Conservation (phyloP, 2,797 vertebrate species). For the Epinephelus coioides region DNA sequence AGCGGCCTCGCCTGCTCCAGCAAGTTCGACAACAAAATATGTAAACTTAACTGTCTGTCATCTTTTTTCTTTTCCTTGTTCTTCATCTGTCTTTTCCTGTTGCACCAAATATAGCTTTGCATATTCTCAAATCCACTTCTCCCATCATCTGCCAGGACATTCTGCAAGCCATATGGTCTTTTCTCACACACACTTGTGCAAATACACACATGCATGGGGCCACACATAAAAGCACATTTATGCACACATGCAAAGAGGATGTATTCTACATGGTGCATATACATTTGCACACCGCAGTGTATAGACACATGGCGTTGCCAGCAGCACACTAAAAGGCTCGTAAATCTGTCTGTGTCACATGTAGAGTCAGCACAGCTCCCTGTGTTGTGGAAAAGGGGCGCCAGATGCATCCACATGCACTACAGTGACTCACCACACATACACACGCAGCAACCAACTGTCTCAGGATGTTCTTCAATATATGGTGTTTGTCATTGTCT, state of each 20-base stretch:
- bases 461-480: conserved; percentile 42
- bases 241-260: conserved; percentile 37
- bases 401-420: conserved; percentile 56
- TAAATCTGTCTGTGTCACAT: conserved; percentile 75
- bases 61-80: conserved; percentile 15
- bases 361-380: conserved; percentile 64
- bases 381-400: conserved; percentile 71
- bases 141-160: conserved; percentile 43
- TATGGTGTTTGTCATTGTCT: conserved; percentile 44
- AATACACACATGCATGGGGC: conserved; percentile 14
- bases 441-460: conserved; percentile 32
- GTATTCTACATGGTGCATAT: conserved; percentile 15
- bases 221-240: conserved; percentile 21
- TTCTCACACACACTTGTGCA: conserved; percentile 26
- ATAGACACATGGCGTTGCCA: conserved; percentile 32
- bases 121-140: conserved; percentile 33
- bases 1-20: conserved; percentile 30
- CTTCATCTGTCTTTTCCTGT: conserved; percentile 46
- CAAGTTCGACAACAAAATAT: conserved; percentile 60
- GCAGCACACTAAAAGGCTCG: conserved; percentile 49
- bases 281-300: conserved; percentile 24
- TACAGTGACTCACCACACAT: conserved; percentile 47
- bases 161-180: conserved; percentile 59
- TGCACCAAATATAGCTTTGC: conserved; percentile 32
- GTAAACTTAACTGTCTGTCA: conserved; percentile 49